Evolutionary conservation across 53 echinoderm and acorn worm genomes (phyloP).

Genomic region (Echinarachnius parma): DNA sequence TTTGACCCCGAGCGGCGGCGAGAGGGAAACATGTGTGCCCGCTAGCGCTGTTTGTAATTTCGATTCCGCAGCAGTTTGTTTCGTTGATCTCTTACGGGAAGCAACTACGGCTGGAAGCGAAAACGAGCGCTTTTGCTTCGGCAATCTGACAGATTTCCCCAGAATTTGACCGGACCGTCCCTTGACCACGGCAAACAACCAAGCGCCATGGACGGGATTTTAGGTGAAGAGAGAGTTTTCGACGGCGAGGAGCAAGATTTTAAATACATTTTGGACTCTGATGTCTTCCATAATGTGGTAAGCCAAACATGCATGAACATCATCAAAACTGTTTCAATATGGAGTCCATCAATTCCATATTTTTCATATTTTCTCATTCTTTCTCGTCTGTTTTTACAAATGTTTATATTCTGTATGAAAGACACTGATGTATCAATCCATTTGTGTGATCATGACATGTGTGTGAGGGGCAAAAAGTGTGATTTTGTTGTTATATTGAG

Average conservation of each 20-base stretch:
- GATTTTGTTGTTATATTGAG: no score
- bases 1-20: slow-evolving; percentile 22
- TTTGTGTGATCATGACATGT: no score
- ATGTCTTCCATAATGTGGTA: slow-evolving; percentile 94
- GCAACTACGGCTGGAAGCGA: slow-evolving; percentile 13
- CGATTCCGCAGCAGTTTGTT: slow-evolving; percentile 30
- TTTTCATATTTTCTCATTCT: no score
- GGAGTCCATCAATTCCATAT: no score
- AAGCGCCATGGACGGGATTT: slow-evolving; percentile 91
- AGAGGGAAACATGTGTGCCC: neutral
- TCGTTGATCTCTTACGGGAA: slow-evolving; percentile 2
- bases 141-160: slow-evolving; percentile 82
- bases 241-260: slow-evolving; percentile 83
- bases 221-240: slow-evolving; percentile 78
- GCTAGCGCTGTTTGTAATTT: slow-evolving; percentile 11
- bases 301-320: no score
- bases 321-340: no score
- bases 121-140: slow-evolving; percentile 31
- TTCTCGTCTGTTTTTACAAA: no score
- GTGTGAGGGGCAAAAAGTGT: no score
- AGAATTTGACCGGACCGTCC: slow-evolving; percentile 90
- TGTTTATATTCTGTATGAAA: no score
- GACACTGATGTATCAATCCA: no score
- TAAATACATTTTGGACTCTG: slow-evolving; percentile 90
- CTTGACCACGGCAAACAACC: slow-evolving; percentile 79